A percentile compares a stretch with the other conserved stretches of the same genome.
Evolutionary conservation across 2,113 vertebrate species (phyloP).

Genomic region (Cricetomys ansorgei): DNA sequence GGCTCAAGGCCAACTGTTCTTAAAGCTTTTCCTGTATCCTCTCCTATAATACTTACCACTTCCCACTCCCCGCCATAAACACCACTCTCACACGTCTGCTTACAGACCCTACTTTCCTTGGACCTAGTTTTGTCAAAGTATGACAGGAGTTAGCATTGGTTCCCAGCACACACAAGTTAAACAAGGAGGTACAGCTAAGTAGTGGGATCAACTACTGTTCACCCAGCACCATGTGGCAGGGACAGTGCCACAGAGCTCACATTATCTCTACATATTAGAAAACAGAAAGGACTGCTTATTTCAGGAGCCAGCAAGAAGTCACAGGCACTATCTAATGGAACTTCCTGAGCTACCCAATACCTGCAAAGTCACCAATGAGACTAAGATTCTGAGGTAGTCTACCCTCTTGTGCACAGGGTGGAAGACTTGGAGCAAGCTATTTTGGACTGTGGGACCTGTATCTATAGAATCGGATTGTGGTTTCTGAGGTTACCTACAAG

Average conservation of each 20-base stretch:
- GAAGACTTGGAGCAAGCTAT: background rate
- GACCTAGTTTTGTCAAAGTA: background rate
- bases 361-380: background rate
- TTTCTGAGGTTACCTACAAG: background rate
- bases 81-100: background rate
- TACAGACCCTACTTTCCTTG: background rate
- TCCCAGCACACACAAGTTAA: background rate
- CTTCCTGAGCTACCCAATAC: background rate
- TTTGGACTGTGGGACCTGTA: background rate
- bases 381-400: background rate
- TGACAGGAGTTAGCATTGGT: rapidly evolving
- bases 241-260: background rate
- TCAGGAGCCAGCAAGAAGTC: background rate
- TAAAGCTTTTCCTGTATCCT: background rate
- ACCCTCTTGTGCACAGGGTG: background rate
- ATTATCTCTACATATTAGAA: background rate
- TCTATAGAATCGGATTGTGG: background rate
- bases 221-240: background rate
- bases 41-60: background rate
- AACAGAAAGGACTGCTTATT: background rate
- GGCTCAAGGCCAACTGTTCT: background rate
- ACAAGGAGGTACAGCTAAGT: background rate
- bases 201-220: background rate
- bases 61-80: background rate
- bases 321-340: background rate